Base-by-base conservation (phyloP, 2,113 vertebrate genomes). In the Siphamia tubifer region DNA sequence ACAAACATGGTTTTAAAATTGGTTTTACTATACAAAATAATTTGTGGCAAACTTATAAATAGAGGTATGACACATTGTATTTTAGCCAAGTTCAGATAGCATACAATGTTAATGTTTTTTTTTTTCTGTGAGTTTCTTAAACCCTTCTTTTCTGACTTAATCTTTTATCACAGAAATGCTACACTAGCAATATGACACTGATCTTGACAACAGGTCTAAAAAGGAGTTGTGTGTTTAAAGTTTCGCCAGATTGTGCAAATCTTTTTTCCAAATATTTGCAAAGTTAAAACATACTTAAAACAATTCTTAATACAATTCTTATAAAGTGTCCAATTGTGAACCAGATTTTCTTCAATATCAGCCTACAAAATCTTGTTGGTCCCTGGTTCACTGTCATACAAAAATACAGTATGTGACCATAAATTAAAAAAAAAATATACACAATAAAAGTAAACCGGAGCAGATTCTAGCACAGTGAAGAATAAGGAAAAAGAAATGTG, bases 11-110 rank as follows among this genome's bases (percentile, higher is more conserved):
- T 84, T 84, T 71, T 65, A 54, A 54, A 7, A 63, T 31, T 28
- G 2, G 7, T 81, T 89, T 90, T 87, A 90, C 57, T 88, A 76
- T 79, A 77, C 79, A 90, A 86, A 88, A 90, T 86, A 86, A 65
- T 68, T 77, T 73, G 65, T 63, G 49, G 63, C 25, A 68, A 72
- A 58, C 12, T 63, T 15, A 58, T 68, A 77, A 72, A 70, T 72
- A 72, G 5, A 53, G 6, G 30, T 58, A 74, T 74, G 74, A 10
- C 60, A 79, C 56, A 70, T 56, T 16, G 19, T 47, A 19, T 30
- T 44, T 79, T 69, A 20, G 16, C 32, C 51, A 39, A 23, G 5
- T 58, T 68, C 24, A 40, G 48, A 43, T 40, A 39, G 52, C 23
- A 55, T 71, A 35, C 23, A 12, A 3, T 17, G 10, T 1, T 19